Evolutionary conservation across 2,797 vertebrate genomes (phyloP).

Genomic region (Gymnoscopelus microlampas): DNA sequence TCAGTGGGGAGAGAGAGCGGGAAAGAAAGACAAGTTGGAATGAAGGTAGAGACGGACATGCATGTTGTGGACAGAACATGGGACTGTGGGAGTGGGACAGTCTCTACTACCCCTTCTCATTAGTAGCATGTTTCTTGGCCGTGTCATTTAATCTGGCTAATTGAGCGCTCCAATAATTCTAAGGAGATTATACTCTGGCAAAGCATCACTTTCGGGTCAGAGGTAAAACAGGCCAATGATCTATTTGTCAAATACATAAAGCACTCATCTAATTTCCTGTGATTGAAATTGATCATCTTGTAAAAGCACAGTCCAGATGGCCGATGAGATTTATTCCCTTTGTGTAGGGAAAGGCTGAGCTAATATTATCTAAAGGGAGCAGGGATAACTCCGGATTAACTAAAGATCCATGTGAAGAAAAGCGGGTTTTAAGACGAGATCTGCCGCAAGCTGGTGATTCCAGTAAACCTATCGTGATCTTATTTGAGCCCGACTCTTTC

Average conservation of each 20-base stretch:
- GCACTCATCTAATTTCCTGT: conserved; percentile 82
- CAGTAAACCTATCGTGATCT: conserved; percentile 47
- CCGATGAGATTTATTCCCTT: conserved; percentile 82
- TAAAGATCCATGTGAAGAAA: conserved; percentile 62
- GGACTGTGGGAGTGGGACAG: conserved; percentile 6
- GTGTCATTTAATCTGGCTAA: conserved; percentile 83
- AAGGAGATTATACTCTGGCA: conserved; percentile 81
- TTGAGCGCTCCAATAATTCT: conserved; percentile 83
- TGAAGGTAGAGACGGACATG: too few relatives aligned
- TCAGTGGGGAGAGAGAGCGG: too few relatives aligned
- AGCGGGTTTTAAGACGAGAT: conserved; percentile 71
- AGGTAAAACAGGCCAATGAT: conserved; percentile 84
- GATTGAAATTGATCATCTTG: conserved; percentile 87
- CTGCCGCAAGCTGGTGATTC: conserved; percentile 55
- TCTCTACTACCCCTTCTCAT: conserved; percentile 45
- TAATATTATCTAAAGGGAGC: conserved; percentile 82
- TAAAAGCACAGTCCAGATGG: conserved; percentile 84
- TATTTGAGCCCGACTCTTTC: conserved; percentile 44
- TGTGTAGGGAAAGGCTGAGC: conserved; percentile 71
- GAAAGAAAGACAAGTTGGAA: too few relatives aligned
- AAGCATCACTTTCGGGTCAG: conserved; percentile 78
- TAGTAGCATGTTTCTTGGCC: conserved; percentile 66
- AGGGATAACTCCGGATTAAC: conserved; percentile 77
- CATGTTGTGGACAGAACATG: too few relatives aligned
- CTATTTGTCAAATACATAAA: conserved; percentile 86